Evolutionary conservation across 2,797 vertebrate species (phyloP), one percentile per base, ranked within the genome.

Genomic region (Pangasius djambal): DNA sequence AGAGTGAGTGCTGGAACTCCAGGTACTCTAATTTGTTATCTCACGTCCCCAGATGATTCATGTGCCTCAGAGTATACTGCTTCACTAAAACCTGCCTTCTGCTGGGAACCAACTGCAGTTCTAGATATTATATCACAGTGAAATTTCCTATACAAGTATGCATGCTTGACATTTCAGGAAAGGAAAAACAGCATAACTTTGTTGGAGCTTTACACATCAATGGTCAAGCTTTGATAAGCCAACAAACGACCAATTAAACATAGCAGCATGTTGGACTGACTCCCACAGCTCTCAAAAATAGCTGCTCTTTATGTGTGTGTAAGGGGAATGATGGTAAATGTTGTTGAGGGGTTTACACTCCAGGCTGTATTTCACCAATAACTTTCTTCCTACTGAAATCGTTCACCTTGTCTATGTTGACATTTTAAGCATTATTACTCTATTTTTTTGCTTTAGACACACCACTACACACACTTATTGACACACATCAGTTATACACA

Each of bases 201-300:
- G 65, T 88, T 63, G 34, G 88, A 89, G 22, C 20, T 63, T 63
- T 72, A 88, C 50, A 69, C 89, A 88, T 93, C 77, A 91, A 89
- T 91, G 90, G 88, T 83, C 88, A 88, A 93, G 91, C 89, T 91
- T 90, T 89, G 91, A 92, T 92, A 93, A 93, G 88, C 89, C 78
- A 74, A 87, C 91, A 75, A 79, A 88, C 89, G 89, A 91, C 89
- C 91, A 93, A 92, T 93, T 93, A 93, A 86, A 61, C 84, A 79
- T 86, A 85, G 78, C 87, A 87, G 90, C 83, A 59, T 86, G 74
- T 86, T 55, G 70, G 79, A 69, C 74, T 37, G 77, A 78, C 65
- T 90, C 74, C 77, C 63, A 86, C 55, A 50, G 78, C 61, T 52
- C 48, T 61, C 18, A 50, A 59, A 87, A 83, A 82, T 59, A 40